A percentile compares a stretch with the other conserved stretches of the same genome.
phyloP scores from a whole-genome alignment of 1,140 invertebrate species.

The Heliconius himera region DNA sequence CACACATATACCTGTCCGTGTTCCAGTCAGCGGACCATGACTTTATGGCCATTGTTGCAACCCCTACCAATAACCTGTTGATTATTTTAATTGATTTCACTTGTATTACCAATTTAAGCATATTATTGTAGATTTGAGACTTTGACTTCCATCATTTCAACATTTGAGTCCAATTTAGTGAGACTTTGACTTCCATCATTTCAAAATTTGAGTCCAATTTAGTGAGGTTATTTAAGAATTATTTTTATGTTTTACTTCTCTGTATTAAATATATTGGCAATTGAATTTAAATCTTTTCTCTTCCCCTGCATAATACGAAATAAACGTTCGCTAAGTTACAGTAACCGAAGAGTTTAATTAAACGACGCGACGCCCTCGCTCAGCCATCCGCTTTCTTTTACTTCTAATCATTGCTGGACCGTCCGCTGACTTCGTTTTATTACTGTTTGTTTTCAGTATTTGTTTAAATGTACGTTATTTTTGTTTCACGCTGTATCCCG shows the following conservation, averaged over 20 bases:
- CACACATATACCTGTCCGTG: constrained; percentile 61
- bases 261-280: too few relatives aligned
- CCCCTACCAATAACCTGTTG: constrained; percentile 55
- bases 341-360: not conserved
- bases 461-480: not conserved
- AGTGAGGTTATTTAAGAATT: too few relatives aligned
- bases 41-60: constrained; percentile 61
- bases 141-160: not conserved
- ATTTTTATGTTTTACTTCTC: too few relatives aligned
- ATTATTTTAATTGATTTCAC: constrained; percentile 12
- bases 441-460: not conserved
- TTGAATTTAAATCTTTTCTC: not conserved
- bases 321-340: not conserved
- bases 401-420: not conserved
- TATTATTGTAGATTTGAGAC: not conserved
- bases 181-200: not conserved
- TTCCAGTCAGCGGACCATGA: constrained; percentile 58
- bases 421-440: not conserved
- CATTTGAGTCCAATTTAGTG: too few relatives aligned
- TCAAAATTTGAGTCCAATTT: too few relatives aligned
- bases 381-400: not conserved
- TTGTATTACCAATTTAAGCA: not conserved
- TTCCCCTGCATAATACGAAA: not conserved
- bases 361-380: not conserved
- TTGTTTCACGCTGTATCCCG: not conserved